A percentile compares a stretch with the other conserved stretches of the same genome.
Evolutionary conservation across 2,113 vertebrate species (phyloP).

Genomic region (Pedionomus torquatus): DNA sequence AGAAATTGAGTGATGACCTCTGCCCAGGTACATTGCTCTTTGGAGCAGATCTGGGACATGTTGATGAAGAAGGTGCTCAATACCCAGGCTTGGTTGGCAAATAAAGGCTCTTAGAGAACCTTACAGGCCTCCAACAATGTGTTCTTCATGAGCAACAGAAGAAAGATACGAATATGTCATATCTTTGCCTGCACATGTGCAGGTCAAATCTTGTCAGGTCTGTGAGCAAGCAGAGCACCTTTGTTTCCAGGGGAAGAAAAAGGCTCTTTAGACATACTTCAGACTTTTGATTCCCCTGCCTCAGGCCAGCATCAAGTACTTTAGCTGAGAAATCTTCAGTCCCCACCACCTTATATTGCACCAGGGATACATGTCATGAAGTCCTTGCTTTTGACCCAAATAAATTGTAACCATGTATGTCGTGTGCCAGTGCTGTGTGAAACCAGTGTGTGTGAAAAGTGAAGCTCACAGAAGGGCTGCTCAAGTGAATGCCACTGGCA

Average conservation of each 20-base stretch:
- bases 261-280: background rate
- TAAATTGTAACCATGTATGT: fast-evolving
- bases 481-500: background rate
- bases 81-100: background rate
- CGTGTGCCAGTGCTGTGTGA: background rate
- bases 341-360: background rate
- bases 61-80: background rate
- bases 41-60: background rate
- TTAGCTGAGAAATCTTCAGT: background rate
- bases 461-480: background rate
- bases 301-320: background rate
- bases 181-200: background rate
- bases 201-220: background rate
- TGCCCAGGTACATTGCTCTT: background rate
- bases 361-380: background rate
- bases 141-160: background rate
- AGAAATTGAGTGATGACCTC: background rate
- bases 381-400: background rate
- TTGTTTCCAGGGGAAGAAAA: background rate
- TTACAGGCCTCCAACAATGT: background rate
- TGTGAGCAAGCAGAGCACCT: background rate
- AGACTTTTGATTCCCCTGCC: background rate
- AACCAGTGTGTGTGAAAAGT: fast-evolving
- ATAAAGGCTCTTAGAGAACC: background rate
- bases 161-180: fast-evolving